phyloP scores from a whole-genome alignment of 2,888 invertebrate genomes.

The Lagria hirta region DNA sequence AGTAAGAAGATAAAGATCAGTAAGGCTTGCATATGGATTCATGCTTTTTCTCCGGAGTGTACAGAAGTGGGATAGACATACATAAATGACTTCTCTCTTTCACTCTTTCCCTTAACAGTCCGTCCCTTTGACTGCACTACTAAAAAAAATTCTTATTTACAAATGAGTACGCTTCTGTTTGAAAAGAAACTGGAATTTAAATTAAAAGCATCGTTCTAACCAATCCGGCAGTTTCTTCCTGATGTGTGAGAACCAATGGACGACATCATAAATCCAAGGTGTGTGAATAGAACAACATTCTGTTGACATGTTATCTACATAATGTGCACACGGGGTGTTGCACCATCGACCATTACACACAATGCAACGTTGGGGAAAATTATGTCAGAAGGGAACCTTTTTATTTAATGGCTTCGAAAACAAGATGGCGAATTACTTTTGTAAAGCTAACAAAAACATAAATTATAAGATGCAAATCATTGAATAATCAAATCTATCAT shows the following conservation, averaged over 20 bases:
- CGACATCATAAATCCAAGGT: conserved; percentile 29
- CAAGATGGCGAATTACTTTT: conserved; percentile 13
- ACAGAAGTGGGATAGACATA: no score
- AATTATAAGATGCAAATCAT: no score
- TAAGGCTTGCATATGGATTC: no score
- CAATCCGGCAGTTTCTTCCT: conserved; percentile 39
- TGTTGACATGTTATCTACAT: conserved; percentile 7
- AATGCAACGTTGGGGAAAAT: conserved; percentile 8
- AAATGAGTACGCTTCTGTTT: conserved; percentile 46
- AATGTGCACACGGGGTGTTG: conserved; percentile 17
- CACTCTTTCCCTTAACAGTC: no score
- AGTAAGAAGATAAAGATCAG: no score
- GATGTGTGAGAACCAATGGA: conserved; percentile 44
- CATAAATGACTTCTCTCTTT: no score
- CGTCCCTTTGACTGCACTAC: conserved; percentile 28
- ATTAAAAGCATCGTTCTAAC: conserved; percentile 47
- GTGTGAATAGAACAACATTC: conserved; percentile 13
- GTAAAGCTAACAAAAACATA: no score
- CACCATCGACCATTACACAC: conserved; percentile 9
- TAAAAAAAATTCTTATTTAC: conserved; percentile 46
- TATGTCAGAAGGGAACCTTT: conserved; percentile 5
- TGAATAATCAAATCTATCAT: no score
- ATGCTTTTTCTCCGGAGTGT: no score
- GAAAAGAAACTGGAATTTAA: conserved; percentile 45
- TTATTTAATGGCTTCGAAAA: neutral